Evolutionary conservation across 2,797 vertebrate species (phyloP), one percentile per base, ranked within the genome.

Genomic region (Xenentodon cancila): DNA sequence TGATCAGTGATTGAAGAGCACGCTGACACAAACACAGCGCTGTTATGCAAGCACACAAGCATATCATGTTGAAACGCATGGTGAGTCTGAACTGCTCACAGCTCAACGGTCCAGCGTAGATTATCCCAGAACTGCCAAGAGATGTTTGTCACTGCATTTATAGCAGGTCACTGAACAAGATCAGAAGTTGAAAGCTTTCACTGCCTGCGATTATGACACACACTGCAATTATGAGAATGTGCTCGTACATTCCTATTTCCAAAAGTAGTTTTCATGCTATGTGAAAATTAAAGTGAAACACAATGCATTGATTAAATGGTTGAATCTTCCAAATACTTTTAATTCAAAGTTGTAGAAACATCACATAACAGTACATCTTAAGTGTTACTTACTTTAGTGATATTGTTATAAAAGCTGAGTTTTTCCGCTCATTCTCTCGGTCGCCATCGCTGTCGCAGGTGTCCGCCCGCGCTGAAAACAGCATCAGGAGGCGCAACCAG

Each of bases 391-490:
- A 3, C 9, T 8, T 46, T 11, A 19, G 15, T 46, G 6, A 18
- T 46, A 18, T 19, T 46, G 4, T 19, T 19, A 1, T 3, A 13
- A 8, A 9, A 16, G 9, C 19, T 3, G 19, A 9, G 44, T 46
- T 7, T 19, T 30, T 30, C 5, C 7, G 7, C 30, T 12, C 3
- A 13, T 19, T 8, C 9, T 5, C 4, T 20, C 46, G 8, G 32
- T 1, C 7, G 7, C 37, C 34, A 7, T 56, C 6, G 0, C 34
- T 30, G 6, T 71, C 19, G 0, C 75, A 99, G 97, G 97, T 99
- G 86, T 96, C 96, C 0, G 97, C 96, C 0, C 96, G 97, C 20
- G 95, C 94, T 0, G 96, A 99, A 75, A 90, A 90, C 0, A 95
- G 92, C 20, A 92, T 95, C 75, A 93, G 95, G 72, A 94, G 93